Conservation (phyloP, 2,113 vertebrate genomes). For the Hiodon alosoides region DNA sequence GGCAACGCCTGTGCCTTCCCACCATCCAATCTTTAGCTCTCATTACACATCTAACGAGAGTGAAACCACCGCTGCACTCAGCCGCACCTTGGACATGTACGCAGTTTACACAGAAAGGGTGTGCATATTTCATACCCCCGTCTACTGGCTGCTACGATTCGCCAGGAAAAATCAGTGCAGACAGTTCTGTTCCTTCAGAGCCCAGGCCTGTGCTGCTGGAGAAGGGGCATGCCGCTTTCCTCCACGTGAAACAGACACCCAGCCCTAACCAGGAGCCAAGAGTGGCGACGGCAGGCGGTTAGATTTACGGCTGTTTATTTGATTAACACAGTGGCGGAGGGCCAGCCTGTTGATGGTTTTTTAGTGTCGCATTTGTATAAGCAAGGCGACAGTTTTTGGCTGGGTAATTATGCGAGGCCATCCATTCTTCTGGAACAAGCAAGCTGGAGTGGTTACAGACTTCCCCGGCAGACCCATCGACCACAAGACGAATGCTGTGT, state of each 20-base stretch:
- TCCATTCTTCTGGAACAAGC: constrained; percentile 21
- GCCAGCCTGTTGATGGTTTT: constrained; percentile 30
- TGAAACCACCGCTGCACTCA: constrained; percentile 25
- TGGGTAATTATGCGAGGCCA: constrained; percentile 18
- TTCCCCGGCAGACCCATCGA: constrained; percentile 24
- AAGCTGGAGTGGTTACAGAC: constrained; percentile 25
- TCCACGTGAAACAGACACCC: not conserved
- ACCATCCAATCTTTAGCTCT: constrained; percentile 49
- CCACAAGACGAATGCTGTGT: constrained; percentile 21
- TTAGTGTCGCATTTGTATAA: constrained; percentile 34
- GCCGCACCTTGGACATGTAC: constrained; percentile 40
- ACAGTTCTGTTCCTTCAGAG: too few relatives aligned
- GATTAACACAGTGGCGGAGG: constrained; percentile 40
- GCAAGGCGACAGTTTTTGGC: constrained; percentile 23
- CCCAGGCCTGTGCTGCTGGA: too few relatives aligned
- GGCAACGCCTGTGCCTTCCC: constrained; percentile 20
- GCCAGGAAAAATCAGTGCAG: not conserved
- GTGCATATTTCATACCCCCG: constrained; percentile 41
- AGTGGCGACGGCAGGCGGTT: not conserved
- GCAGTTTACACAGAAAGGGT: constrained; percentile 37
- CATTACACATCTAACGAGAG: constrained; percentile 52
- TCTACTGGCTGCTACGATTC: constrained; percentile 25
- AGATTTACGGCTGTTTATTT: constrained; percentile 45
- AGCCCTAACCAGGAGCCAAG: not conserved
- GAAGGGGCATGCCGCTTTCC: too few relatives aligned